A percentile compares a stretch with the other conserved stretches of the same genome.
Evolutionary conservation across 2,797 vertebrate species (phyloP).

Genomic region (Leucoraja ocellata): DNA sequence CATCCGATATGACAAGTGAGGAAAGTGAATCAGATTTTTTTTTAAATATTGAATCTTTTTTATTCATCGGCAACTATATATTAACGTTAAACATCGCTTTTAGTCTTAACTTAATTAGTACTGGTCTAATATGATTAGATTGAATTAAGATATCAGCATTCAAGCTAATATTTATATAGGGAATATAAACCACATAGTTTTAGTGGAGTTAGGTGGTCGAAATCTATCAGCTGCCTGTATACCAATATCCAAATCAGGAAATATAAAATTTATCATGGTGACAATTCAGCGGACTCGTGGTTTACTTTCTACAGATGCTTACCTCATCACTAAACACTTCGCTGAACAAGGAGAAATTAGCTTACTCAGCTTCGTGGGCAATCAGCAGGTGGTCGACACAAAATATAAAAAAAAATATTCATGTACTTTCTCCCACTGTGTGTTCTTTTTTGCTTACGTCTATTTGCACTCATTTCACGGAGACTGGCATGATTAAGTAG

Average conservation of each 20-base stretch:
- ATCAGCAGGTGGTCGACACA: slow-evolving; percentile 43
- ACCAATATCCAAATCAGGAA: not conserved
- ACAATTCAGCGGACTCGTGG: not conserved
- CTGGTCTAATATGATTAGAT: too few species aligned
- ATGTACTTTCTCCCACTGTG: slow-evolving; percentile 30
- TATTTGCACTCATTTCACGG: not conserved
- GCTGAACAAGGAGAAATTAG: slow-evolving; percentile 46
- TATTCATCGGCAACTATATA: not conserved
- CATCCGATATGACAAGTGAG: too few species aligned
- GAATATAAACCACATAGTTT: not conserved
- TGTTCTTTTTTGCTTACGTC: not conserved
- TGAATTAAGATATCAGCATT: not conserved
- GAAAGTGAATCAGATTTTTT: not conserved
- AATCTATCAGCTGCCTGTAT: not conserved
- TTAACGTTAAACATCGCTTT: not conserved
- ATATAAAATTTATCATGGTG: not conserved
- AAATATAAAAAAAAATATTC: slow-evolving; percentile 39
- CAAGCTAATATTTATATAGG: not conserved
- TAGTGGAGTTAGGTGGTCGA: not conserved
- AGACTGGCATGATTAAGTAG: not conserved
- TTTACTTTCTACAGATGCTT: slow-evolving; percentile 56
- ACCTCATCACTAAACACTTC: slow-evolving; percentile 48
- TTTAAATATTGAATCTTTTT: not conserved
- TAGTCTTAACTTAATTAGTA: not conserved
- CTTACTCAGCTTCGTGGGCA: slow-evolving; percentile 25